Evolutionary conservation across 2,113 vertebrate genomes (phyloP).

Genomic region (Calonectris borealis): DNA sequence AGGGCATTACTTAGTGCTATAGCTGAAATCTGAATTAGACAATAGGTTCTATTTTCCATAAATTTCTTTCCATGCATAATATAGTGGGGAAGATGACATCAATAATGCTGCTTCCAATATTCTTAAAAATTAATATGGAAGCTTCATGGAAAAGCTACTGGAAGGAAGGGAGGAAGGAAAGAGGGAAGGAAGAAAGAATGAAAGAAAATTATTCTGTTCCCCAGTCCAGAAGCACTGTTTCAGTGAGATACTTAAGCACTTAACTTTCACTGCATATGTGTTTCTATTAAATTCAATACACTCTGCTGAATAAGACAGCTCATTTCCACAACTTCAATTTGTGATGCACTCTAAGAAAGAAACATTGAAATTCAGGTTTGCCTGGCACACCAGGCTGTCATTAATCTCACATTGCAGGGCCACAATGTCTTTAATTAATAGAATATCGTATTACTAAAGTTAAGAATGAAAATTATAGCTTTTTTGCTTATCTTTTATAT

Average conservation of each 20-base stretch:
- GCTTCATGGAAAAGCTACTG: not conserved
- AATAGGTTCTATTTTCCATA: not conserved
- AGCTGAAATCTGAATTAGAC: not conserved
- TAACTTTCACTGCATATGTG: slow-evolving; percentile 10
- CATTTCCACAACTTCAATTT: slow-evolving; percentile 9
- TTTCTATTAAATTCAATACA: slow-evolving; percentile 31
- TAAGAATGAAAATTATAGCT: slow-evolving; percentile 7
- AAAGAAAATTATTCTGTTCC: not conserved
- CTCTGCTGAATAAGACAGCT: slow-evolving; percentile 7
- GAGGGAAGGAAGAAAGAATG: not conserved
- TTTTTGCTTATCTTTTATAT: slow-evolving; percentile 22
- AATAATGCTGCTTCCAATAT: not conserved
- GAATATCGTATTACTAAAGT: not conserved
- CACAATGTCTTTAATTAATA: slow-evolving; percentile 44
- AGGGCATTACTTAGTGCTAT: not conserved
- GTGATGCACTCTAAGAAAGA: slow-evolving; percentile 17
- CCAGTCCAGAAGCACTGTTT: not conserved
- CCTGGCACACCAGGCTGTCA: not conserved
- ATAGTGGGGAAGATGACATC: not conserved
- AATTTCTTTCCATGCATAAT: not conserved
- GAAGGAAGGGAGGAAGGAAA: not conserved
- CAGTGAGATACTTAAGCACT: not conserved
- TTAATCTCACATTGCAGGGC: slow-evolving; percentile 26
- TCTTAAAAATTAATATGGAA: not conserved
- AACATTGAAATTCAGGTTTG: slow-evolving; percentile 42